Conservation (phyloP, 92 coral and sea anemone species). For the Epizoanthus illoricatus region DNA sequence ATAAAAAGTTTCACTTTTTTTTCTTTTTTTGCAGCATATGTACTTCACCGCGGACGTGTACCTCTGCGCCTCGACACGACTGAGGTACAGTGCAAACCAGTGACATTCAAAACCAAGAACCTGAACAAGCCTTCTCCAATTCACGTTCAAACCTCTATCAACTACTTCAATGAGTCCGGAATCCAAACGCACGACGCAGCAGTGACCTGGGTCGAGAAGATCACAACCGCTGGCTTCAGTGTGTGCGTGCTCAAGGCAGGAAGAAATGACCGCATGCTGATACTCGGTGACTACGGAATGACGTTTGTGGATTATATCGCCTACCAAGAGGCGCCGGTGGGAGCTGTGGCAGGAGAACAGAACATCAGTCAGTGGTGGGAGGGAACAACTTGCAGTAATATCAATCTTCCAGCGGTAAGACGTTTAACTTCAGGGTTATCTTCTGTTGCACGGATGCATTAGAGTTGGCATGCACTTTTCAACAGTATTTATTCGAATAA, state of each 20-base stretch:
- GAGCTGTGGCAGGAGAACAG: constrained; percentile 76
- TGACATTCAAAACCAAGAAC: constrained; percentile 35
- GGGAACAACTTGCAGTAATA: constrained; percentile 67
- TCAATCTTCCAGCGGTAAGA: constrained; percentile 58
- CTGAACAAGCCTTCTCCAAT: constrained; percentile 43
- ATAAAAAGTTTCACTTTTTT: too few relatives aligned
- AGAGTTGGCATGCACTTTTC: too few relatives aligned
- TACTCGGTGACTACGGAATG: constrained; percentile 67
- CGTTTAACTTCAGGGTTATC: not conserved
- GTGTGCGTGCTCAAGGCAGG: constrained; percentile 79
- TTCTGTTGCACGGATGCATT: too few relatives aligned
- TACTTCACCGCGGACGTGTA: constrained; percentile 71
- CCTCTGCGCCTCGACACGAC: constrained; percentile 55
- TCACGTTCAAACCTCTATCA: constrained; percentile 59
- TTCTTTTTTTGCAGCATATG: constrained; percentile 55
- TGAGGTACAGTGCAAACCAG: constrained; percentile 64
- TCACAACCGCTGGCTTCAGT: constrained; percentile 52
- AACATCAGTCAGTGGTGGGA: constrained; percentile 72
- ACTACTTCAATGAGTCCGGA: constrained; percentile 63
- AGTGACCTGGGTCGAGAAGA: constrained; percentile 74
- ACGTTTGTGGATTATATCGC: constrained; percentile 72
- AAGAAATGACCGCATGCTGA: constrained; percentile 58
- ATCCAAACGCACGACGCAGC: constrained; percentile 73
- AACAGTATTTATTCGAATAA: too few relatives aligned
- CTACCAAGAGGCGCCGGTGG: constrained; percentile 72